Base-by-base conservation (phyloP, 2,797 vertebrate genomes). In the Myiothlypis chrysogaster region DNA sequence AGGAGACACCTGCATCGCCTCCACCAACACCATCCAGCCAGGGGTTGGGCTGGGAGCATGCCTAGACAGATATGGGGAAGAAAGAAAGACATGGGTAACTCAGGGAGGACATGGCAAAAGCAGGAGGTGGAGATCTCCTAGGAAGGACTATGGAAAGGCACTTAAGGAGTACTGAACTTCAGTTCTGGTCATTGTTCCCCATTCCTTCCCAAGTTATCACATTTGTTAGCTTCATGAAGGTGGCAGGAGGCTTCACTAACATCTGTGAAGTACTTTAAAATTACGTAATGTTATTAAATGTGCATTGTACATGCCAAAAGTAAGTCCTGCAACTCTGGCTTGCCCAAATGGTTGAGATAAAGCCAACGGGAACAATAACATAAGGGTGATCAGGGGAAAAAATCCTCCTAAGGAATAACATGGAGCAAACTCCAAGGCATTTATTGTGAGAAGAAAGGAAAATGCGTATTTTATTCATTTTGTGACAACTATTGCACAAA, bases 341-440 rank as follows among this genome's bases (percentile, higher is more conserved):
- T 90, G 59, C 88, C 86, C 66, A 70, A 95, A 87, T 65, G 32
- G 34, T 76, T 92, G 61, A 49, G 72, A 75, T 66, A 59, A 92
- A 93, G 87, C 89, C 69, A 66, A 15, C 39, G 76, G 73, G 79
- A 93, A 78, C 69, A 94, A 85, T 87, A 92, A 88, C 78, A 93
- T 52, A 39, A 63, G 79, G 44, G 55, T 82, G 85, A 95, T 44
- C 27, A 66, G 47, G 69, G 69, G 78, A 63, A 56, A 61, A 73
- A 80, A 64, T 6, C 73, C 18, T 88, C 65, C 34, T 78, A 85
- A 66, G 44, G 63, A 76, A 65, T 63, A 86, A 55, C 34, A 81
- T 3, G 7, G 49, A 69, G 65, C 24, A 75, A 71, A 82, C 25
- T 39, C 32, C 17, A 52, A 43, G 37, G 21, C 55, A 72, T 85